Evolutionary conservation across 2,113 vertebrate genomes (phyloP), one percentile per base, ranked within the genome.

Genomic region (Pelecanus crispus): DNA sequence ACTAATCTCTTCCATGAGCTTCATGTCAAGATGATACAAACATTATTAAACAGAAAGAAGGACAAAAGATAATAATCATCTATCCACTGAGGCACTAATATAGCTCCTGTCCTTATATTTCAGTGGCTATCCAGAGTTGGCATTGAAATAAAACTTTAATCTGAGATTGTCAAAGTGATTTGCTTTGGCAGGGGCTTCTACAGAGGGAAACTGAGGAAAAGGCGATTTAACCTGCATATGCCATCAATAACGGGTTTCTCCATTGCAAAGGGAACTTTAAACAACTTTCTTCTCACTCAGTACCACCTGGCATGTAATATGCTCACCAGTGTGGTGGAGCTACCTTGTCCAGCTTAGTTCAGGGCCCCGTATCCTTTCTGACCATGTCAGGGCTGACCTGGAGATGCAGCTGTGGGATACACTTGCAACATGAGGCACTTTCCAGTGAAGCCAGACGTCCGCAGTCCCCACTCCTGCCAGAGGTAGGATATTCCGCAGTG

Each of bases 1-100:
- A 94, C 79, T 98, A 98, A 98, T 97, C 96, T 97, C 65, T 95
- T 97, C 98, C 97, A 93, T 98, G 98, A 96, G 97, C 94, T 97
- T 97, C 90, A 91, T 94, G 97, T 98, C 98, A 98, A 97, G 96
- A 96, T 95, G 94, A 97, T 98, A 97, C 96, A 98, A 90, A 77
- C 11, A 67, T 58, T 86, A 28, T n/a, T 74, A 79, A n/a, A 87
- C 45, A 65, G 32, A 88, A 88, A 88, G 70, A 50, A 34, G 18
- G 36, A 42, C 2, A 56, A 84, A 78, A 78, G 20, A 38, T 34
- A 71, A 70, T 63, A 71, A 65, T 36, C 4, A 42, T 50, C 34
- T 79, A 17, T 53, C n/a, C 34, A 70, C 2, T 0, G 4, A 89
- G 32, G 10, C 26, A 50, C 67, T 80, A 61, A 44, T 45, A 29